Percentiles rank a stretch among this genome's conserved stretches.
Conservation (phyloP, 2,797 vertebrate genomes). For the Brotogeris chrysoptera region DNA sequence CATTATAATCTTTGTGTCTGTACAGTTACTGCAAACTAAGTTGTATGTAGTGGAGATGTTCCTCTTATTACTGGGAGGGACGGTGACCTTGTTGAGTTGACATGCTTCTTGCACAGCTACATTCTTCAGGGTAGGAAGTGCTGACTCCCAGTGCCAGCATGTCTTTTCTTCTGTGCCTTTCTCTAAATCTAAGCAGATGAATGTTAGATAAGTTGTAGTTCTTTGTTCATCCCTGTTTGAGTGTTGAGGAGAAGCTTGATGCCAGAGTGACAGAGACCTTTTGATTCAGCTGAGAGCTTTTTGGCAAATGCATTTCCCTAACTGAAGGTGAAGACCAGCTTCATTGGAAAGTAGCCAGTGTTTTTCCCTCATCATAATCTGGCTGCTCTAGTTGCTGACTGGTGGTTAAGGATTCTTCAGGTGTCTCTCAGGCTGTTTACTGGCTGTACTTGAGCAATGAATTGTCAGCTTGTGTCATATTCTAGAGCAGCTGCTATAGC, state of each 20-base stretch:
- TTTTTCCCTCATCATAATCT: not conserved
- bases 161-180: not conserved
- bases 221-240: not conserved
- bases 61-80: not conserved
- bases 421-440: constrained; percentile 19
- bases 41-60: not conserved
- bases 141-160: not conserved
- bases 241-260: not conserved
- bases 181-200: not conserved
- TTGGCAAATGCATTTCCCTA: not conserved
- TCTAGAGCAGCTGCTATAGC: not conserved
- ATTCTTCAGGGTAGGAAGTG: not conserved
- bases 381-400: not conserved
- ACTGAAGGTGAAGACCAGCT: not conserved
- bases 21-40: not conserved
- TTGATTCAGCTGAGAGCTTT: not conserved
- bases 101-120: not conserved
- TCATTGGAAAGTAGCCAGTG: not conserved
- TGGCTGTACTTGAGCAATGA: not conserved
- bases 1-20: not conserved
- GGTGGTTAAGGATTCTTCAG: constrained; percentile 1
- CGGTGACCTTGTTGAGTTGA: not conserved
- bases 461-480: not conserved
- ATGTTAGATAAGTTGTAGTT: not conserved
- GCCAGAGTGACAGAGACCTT: not conserved